Percentiles rank a stretch among this genome's conserved stretches.
These are phyloP conservation scores for Luperina nickerlii DNA, from an alignment of 2,888 invertebrate genomes.

Conservation along the genomic window DNA sequence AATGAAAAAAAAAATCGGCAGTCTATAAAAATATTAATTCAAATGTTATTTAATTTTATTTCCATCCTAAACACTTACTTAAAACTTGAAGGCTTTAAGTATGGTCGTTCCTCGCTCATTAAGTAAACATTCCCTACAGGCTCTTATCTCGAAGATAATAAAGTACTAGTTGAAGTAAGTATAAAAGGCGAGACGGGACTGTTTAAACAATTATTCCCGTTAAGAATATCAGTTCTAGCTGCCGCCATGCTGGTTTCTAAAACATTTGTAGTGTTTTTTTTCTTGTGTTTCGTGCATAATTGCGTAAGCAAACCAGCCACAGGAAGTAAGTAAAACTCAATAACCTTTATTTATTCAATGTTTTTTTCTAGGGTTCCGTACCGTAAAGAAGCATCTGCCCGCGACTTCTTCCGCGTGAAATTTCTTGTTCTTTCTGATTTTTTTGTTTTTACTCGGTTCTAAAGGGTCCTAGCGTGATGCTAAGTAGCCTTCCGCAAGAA, in stretches of 20 bases:
- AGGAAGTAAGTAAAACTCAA: slow-evolving; percentile 77
- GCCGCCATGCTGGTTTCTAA: slow-evolving; percentile 77
- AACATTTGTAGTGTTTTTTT: slow-evolving; percentile 69
- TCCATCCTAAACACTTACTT: neutral
- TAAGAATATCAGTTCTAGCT: slow-evolving; percentile 65
- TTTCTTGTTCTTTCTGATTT: neutral
- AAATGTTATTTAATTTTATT: slow-evolving; percentile 4
- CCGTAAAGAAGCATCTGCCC: neutral
- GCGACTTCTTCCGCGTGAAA: neutral
- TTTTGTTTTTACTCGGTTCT: neutral
- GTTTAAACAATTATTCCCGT: slow-evolving; percentile 81
- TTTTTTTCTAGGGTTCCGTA: neutral
- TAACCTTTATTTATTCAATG: neutral
- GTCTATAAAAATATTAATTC: neutral
- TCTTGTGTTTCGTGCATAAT: slow-evolving; percentile 74
- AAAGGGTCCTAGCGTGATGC: neutral
- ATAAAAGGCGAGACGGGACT: slow-evolving; percentile 81
- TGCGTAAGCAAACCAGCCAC: slow-evolving; percentile 78
- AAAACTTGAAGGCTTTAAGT: slow-evolving; percentile 73
- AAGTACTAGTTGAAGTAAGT: slow-evolving; percentile 73
- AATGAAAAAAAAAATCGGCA: slow-evolving; percentile 16
- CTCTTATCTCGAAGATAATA: slow-evolving; percentile 87
- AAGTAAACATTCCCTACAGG: slow-evolving; percentile 87
- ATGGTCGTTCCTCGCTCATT: slow-evolving; percentile 83
- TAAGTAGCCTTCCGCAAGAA: neutral